These are phyloP conservation scores for Turritopsis rubra DNA, from an alignment of 30 jellyfish, hydroid and myxozoan genomes.

Conservation along the genomic window DNA sequence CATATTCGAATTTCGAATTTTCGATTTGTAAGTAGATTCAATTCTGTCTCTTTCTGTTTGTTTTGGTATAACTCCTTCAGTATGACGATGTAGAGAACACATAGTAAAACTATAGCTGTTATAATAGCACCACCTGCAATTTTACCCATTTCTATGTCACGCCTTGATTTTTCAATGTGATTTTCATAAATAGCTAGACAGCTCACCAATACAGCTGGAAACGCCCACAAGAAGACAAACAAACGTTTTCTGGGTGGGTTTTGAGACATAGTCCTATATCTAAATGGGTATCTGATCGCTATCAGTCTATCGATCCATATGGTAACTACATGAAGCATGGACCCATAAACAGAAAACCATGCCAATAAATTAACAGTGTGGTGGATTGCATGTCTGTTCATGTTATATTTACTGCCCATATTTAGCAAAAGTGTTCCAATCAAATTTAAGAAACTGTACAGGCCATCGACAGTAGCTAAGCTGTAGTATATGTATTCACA, in stretches of 20 bases:
- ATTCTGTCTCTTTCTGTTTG: not conserved
- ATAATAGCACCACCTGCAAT: not conserved
- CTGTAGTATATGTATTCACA: not conserved
- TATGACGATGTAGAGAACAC: not conserved
- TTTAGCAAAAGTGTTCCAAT: not conserved
- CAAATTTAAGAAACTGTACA: not conserved
- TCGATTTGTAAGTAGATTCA: not conserved
- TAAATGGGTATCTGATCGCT: not conserved
- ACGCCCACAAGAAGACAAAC: not conserved
- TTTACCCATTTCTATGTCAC: not conserved
- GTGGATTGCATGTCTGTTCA: not conserved
- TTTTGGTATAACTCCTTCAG: not conserved
- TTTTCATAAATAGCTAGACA: not conserved
- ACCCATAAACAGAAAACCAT: not conserved
- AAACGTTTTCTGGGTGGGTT: not conserved
- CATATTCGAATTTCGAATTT: not conserved
- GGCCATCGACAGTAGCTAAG: not conserved
- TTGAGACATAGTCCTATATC: not conserved
- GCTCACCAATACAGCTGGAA: not conserved
- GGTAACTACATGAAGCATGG: not conserved
- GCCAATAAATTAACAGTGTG: not conserved
- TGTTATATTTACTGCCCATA: not conserved
- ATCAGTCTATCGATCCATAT: not conserved
- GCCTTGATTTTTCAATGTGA: not conserved
- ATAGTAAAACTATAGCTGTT: not conserved